These are phyloP conservation scores for Colletes collaris DNA, from an alignment of 2,888 invertebrate genomes.

Conservation along the genomic window DNA sequence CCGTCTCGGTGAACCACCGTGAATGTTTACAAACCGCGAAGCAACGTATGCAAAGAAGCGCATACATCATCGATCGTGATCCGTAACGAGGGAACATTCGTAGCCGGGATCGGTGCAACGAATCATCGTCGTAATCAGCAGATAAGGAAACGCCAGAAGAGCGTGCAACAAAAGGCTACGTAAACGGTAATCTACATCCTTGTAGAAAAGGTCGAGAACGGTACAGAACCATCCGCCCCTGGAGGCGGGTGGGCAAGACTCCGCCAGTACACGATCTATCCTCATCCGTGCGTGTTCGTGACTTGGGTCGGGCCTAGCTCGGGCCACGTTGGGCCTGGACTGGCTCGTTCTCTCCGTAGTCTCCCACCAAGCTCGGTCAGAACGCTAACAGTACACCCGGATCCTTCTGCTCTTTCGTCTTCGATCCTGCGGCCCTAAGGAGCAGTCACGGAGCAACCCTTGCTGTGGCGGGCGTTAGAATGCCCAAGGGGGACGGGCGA, in stretches of 20 bases:
- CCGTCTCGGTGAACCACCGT: no score
- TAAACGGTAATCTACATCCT: slow-evolving; percentile 59
- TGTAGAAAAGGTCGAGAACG: slow-evolving; percentile 55
- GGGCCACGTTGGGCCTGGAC: slow-evolving; percentile 45
- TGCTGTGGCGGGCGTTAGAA: slow-evolving; percentile 69
- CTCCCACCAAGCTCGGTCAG: slow-evolving; percentile 38
- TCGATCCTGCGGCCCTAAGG: slow-evolving; percentile 66
- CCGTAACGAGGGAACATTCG: slow-evolving; percentile 11
- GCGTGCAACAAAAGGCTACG: slow-evolving; percentile 49
- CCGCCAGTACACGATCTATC: slow-evolving; percentile 71
- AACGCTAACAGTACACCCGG: slow-evolving; percentile 36
- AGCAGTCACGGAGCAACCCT: slow-evolving; percentile 78
- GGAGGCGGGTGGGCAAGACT: slow-evolving; percentile 61
- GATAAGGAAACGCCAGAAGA: slow-evolving; percentile 36
- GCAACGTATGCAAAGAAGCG: no score
- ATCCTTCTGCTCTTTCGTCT: slow-evolving; percentile 60
- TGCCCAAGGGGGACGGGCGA: slow-evolving; percentile 67
- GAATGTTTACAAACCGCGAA: no score
- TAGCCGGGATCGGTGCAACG: slow-evolving; percentile 22
- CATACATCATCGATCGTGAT: neutral
- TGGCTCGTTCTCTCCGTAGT: slow-evolving; percentile 45
- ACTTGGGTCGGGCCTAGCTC: slow-evolving; percentile 70
- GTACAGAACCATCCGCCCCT: slow-evolving; percentile 60
- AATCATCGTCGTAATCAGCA: slow-evolving; percentile 40
- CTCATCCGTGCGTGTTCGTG: slow-evolving; percentile 77